Evolutionary conservation across 2,888 invertebrate species (phyloP).

Genomic region (Polia nebulosa): DNA sequence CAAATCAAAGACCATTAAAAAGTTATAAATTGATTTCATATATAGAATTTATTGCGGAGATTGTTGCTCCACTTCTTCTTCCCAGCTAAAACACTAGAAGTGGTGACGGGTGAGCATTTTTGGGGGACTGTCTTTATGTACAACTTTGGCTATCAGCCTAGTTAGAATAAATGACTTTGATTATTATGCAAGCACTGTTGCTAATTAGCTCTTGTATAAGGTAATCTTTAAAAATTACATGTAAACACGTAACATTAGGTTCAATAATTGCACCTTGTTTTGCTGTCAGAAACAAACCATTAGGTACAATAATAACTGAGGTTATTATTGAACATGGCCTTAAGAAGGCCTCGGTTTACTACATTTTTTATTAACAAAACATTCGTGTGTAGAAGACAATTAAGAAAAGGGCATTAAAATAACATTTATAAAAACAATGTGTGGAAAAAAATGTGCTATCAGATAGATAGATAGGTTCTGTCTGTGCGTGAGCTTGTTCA

Average conservation of each 20-base stretch:
- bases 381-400: slow-evolving; percentile 10
- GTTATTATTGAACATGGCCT: slow-evolving; percentile 43
- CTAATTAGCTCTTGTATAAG: neutral
- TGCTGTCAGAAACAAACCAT: slow-evolving; percentile 39
- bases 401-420: slow-evolving; percentile 6
- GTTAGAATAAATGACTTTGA: too few species aligned
- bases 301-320: slow-evolving; percentile 45
- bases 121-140: too few species aligned
- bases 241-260: slow-evolving; percentile 13
- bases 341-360: slow-evolving; percentile 24
- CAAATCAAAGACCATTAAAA: neutral
- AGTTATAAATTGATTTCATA: neutral
- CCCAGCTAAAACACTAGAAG: too few species aligned
- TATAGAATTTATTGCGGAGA: too few species aligned
- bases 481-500: neutral
- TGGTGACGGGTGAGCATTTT: too few species aligned
- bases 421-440: neutral
- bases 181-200: neutral
- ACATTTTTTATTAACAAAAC: slow-evolving; percentile 11
- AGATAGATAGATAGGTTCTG: too few species aligned
- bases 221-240: slow-evolving; percentile 2
- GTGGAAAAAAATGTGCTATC: neutral
- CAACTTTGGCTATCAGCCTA: too few species aligned
- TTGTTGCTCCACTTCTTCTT: too few species aligned
- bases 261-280: slow-evolving; percentile 32